Evolutionary conservation across 2,113 vertebrate genomes (phyloP), one percentile per base, ranked within the genome.

Genomic region (Strix aluco): DNA sequence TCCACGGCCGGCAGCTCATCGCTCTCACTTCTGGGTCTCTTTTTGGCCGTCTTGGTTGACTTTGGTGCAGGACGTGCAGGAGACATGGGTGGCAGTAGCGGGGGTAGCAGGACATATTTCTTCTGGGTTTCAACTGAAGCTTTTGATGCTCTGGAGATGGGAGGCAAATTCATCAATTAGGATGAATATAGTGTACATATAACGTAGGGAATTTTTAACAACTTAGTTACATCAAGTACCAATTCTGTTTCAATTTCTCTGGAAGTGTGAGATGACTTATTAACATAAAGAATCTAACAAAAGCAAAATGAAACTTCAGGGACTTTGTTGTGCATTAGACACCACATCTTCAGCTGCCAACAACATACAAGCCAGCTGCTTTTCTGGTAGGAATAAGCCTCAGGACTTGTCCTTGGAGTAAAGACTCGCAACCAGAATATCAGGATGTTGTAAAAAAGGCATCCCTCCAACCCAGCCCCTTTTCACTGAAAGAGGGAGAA

Each of bases 61-160:
- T 98, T 98, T 82, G 96, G 96, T n/a, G 96, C 82, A 77, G 93
- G 77, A 58, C 59, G 81, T 59, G 46, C 26, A 47, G 95, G n/a
- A 82, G 97, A 85, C 13, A 32, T 6, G 0, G 83, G 71, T 80
- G 94, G 95, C 38, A 81, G 92, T 36, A 88, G 96, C 0, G 36
- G 46, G 5, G 96, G 96, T 22, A 95, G 96, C 70, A 95, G 96
- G 90, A 92, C 40, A 36, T 98, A 97, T 93, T 90, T 98, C 87
- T 97, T 97, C 70, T 98, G 98, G 58, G 91, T 96, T 82, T 98
- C 97, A 71, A 71, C 97, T 5, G 97, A 90, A 55, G 91, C 54
- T 92, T 94, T 98, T 46, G 94, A 80, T 55, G 72, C 49, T 92
- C 99, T 99, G 94, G 20, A 88, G 51, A 54, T 22, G 40, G 81